A percentile compares a stretch with the other conserved stretches of the same genome.
Conservation (phyloP, 1,140 invertebrate species). For the Drosophila aff. region DNA sequence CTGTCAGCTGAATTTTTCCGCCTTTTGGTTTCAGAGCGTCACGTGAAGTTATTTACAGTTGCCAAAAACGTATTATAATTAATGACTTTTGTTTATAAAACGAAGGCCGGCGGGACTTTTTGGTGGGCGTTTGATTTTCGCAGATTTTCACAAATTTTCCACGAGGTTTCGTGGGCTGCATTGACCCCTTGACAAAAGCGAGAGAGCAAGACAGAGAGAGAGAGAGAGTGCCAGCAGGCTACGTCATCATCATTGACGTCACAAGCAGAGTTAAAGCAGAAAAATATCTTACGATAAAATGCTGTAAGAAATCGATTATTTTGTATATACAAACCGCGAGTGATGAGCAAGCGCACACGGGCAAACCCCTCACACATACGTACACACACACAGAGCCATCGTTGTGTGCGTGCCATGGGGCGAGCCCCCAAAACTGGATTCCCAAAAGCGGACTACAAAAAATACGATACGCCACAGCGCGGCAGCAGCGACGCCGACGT, state of each 20-base stretch:
- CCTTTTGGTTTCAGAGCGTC: slow-evolving; percentile 44
- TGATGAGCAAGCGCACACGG: slow-evolving; percentile 67
- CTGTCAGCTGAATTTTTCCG: slow-evolving; percentile 36
- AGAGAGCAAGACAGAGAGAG: background rate
- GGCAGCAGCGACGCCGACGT: slow-evolving; percentile 1
- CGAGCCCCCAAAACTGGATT: slow-evolving; percentile 82
- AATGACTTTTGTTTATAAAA: slow-evolving; percentile 56
- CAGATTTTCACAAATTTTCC: slow-evolving; percentile 57
- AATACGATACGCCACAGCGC: slow-evolving; percentile 3
- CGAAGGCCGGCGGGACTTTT: slow-evolving; percentile 44
- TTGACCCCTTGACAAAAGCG: slow-evolving; percentile 47
- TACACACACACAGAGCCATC: background rate
- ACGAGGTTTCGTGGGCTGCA: slow-evolving; percentile 43
- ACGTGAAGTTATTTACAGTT: slow-evolving; percentile 72
- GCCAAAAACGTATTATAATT: slow-evolving; percentile 69
- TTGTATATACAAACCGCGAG: slow-evolving; percentile 54
- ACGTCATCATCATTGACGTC: slow-evolving; percentile 81
- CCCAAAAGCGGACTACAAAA: slow-evolving; percentile 45
- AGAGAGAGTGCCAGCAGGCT: slow-evolving; percentile 18
- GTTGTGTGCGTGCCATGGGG: slow-evolving; percentile 55
- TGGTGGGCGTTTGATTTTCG: slow-evolving; percentile 11
- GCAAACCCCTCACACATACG: slow-evolving; percentile 33
- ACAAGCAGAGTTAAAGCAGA: slow-evolving; percentile 29
- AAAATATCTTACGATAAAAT: slow-evolving; percentile 30
- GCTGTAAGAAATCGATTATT: slow-evolving; percentile 72